phyloP scores from a whole-genome alignment of 2,797 vertebrate species.

The Hyperoplus lanceolatus region DNA sequence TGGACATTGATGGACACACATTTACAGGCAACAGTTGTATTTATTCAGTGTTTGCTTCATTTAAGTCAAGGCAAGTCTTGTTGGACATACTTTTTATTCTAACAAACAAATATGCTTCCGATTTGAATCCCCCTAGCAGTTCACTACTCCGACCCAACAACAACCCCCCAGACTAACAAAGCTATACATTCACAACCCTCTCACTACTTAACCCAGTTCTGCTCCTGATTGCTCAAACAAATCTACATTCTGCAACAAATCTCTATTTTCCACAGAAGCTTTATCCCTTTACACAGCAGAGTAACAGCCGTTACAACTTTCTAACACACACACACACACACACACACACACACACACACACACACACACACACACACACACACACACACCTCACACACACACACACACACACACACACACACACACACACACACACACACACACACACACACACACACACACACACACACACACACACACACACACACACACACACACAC shows the following conservation, averaged over 20 bases:
- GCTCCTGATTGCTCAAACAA: conserved; percentile 31
- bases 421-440: no score
- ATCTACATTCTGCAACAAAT: conserved; percentile 38
- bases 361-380: no score
- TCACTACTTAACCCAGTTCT: conserved; percentile 7
- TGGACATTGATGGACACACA: neutral
- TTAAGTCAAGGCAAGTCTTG: neutral
- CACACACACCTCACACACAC: no score
- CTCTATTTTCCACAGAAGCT: conserved; percentile 38
- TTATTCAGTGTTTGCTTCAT: neutral
- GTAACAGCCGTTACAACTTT: no score
- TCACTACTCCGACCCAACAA: neutral
- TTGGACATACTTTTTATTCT: neutral
- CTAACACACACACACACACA: no score
- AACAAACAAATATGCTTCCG: neutral
- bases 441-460: no score
- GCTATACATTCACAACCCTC: conserved; percentile 27
- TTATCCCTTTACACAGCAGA: neutral
- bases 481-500: no score
- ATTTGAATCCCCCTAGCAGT: neutral
- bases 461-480: no score
- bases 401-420: no score
- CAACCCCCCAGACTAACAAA: conserved; percentile 19
- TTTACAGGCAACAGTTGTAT: neutral
- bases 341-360: no score